A percentile compares a stretch with the other conserved stretches of the same genome.
These are phyloP conservation scores for Chaenogobius annularis DNA, from an alignment of 2,113 vertebrate species.

Conservation along the genomic window DNA sequence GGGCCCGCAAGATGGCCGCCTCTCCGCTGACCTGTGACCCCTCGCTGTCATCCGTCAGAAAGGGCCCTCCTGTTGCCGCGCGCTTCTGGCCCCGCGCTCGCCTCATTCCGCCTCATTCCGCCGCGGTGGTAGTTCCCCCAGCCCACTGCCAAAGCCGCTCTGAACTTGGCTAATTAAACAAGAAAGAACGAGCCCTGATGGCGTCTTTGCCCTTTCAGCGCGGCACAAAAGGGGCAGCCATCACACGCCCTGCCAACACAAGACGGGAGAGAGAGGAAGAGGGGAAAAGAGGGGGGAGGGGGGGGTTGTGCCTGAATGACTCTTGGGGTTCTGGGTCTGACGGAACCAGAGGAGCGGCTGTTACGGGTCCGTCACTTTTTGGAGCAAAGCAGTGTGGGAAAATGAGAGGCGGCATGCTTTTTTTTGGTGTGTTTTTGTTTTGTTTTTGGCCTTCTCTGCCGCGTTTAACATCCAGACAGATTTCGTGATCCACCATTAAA, in stretches of 20 bases:
- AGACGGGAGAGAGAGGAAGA: background rate
- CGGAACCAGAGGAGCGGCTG: slow-evolving; percentile 48
- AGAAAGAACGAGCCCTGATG: slow-evolving; percentile 52
- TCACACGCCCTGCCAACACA: slow-evolving; percentile 29
- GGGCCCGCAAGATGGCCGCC: slow-evolving; percentile 30
- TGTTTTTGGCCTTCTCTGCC: too few species aligned
- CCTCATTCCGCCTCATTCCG: slow-evolving; percentile 51
- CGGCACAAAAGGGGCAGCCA: slow-evolving; percentile 42
- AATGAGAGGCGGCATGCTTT: slow-evolving; percentile 29
- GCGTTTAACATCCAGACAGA: too few species aligned
- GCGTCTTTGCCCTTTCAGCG: slow-evolving; percentile 53
- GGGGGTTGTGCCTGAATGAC: slow-evolving; percentile 14
- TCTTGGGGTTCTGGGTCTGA: slow-evolving; percentile 33
- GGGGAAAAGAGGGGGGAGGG: slow-evolving; percentile 6
- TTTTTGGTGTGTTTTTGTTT: slow-evolving; percentile 7
- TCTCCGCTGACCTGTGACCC: slow-evolving; percentile 60
- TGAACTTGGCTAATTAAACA: slow-evolving; percentile 71
- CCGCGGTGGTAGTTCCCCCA: slow-evolving; percentile 59
- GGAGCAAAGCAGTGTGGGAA: slow-evolving; percentile 48
- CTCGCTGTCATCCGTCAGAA: slow-evolving; percentile 48
- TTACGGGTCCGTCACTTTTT: slow-evolving; percentile 38
- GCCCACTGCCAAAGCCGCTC: slow-evolving; percentile 47
- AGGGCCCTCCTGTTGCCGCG: slow-evolving; percentile 37
- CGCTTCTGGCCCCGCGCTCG: slow-evolving; percentile 31
- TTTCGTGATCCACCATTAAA: too few species aligned